A percentile compares a stretch with the other conserved stretches of the same genome.
Evolutionary conservation across 1,140 invertebrate genomes (phyloP).

Genomic region (Globodera rostochiensis): DNA sequence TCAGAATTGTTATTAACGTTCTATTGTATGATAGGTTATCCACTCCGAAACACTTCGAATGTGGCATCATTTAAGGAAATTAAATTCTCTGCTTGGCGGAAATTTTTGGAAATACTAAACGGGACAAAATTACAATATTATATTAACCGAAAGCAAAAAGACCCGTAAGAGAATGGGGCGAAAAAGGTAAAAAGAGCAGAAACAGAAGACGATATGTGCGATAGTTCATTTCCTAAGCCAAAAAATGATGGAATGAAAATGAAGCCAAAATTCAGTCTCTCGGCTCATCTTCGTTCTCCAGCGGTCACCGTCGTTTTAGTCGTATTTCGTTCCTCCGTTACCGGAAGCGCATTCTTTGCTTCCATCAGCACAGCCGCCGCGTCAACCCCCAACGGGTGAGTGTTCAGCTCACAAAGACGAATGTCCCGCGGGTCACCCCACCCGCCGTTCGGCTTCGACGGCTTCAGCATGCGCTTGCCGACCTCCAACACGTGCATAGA

Average conservation of each 20-base stretch:
- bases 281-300: background rate
- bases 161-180: background rate
- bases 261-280: background rate
- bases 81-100: no score
- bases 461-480: conserved; percentile 75
- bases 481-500: conserved; percentile 73
- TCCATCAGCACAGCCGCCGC: conserved; percentile 7
- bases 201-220: background rate
- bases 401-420: conserved; percentile 69
- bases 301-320: background rate
- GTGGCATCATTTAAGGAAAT: no score
- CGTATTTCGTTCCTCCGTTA: no score
- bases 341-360: background rate
- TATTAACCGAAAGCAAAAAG: background rate
- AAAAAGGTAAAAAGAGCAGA: background rate
- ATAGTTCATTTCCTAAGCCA: background rate
- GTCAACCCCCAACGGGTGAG: conserved; percentile 26
- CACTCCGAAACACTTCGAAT: no score
- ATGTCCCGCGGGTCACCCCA: conserved; percentile 80
- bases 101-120: no score
- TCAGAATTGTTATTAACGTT: no score
- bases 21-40: no score
- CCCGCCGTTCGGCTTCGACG: conserved; percentile 86
- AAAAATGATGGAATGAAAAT: background rate
- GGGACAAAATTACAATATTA: background rate